phyloP scores from a whole-genome alignment of 1,140 invertebrate species.

The Mercenaria mercenaria region DNA sequence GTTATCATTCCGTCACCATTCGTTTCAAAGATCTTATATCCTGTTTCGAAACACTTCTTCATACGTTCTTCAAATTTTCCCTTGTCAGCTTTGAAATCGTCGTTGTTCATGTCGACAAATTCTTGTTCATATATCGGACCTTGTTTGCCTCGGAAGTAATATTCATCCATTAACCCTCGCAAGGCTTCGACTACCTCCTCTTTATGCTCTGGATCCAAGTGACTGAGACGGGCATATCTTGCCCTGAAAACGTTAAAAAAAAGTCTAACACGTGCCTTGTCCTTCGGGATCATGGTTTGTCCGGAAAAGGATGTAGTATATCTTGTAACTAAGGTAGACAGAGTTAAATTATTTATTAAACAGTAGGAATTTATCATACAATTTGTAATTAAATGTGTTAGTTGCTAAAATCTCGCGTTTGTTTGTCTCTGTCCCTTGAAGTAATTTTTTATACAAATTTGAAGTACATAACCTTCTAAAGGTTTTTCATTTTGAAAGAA shows the following conservation, averaged over 20 bases:
- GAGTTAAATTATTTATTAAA: no score
- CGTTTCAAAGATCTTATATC: neutral
- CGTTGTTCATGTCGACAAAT: slow-evolving; percentile 1
- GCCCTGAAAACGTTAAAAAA: neutral
- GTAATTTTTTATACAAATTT: no score
- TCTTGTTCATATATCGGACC: neutral
- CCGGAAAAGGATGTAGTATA: no score
- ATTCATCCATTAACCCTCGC: neutral
- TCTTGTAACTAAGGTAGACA: no score
- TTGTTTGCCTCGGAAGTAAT: neutral
- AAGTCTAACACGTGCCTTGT: no score
- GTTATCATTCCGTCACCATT: neutral
- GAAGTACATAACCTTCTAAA: no score
- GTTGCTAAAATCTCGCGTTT: no score
- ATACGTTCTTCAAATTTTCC: neutral
- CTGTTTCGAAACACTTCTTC: neutral
- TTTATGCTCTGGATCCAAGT: neutral
- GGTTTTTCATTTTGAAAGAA: no score
- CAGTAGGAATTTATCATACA: no score
- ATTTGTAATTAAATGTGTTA: no score
- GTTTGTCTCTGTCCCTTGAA: no score
- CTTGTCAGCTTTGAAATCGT: neutral
- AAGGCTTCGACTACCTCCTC: neutral
- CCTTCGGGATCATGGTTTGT: no score
- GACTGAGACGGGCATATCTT: neutral